phyloP scores from a whole-genome alignment of 2,888 invertebrate species.

The Cheilosia variabilis region DNA sequence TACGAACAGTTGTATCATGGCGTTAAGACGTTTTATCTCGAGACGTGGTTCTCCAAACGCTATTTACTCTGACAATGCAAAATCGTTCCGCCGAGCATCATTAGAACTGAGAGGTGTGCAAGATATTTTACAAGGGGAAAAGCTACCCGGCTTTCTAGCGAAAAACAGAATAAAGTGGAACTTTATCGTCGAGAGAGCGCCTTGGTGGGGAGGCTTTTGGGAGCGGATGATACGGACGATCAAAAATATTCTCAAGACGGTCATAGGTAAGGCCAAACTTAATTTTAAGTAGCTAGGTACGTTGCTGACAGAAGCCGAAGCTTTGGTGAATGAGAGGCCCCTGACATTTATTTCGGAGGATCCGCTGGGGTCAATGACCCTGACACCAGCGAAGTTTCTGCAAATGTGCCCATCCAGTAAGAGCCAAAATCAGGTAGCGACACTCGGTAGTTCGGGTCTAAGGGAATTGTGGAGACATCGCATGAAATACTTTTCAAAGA shows the following conservation, averaged over 20 bases:
- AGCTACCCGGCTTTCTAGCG: not conserved
- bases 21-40: too few species aligned
- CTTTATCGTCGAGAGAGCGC: constrained; percentile 24
- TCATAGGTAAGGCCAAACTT: constrained; percentile 37
- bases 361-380: not conserved
- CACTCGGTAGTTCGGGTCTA: too few species aligned
- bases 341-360: constrained; percentile 2
- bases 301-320: constrained; percentile 25
- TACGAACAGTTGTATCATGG: too few species aligned
- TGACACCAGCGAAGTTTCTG: not conserved
- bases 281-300: constrained; percentile 36
- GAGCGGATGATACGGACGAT: constrained; percentile 63
- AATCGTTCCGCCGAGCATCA: too few species aligned
- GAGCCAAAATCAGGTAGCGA: too few species aligned
- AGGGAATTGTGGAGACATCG: too few species aligned
- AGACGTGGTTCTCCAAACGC: too few species aligned
- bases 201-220: constrained; percentile 71
- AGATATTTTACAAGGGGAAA: too few species aligned
- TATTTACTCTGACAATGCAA: too few species aligned
- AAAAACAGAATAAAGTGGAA: constrained; percentile 16
- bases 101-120: too few species aligned
- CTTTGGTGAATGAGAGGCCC: constrained; percentile 8
- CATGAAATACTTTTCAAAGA: too few species aligned
- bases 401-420: too few species aligned
- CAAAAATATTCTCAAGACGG: constrained; percentile 56